Evolutionary conservation across 2,113 vertebrate genomes (phyloP).

Genomic region (Apodemus speciosus): DNA sequence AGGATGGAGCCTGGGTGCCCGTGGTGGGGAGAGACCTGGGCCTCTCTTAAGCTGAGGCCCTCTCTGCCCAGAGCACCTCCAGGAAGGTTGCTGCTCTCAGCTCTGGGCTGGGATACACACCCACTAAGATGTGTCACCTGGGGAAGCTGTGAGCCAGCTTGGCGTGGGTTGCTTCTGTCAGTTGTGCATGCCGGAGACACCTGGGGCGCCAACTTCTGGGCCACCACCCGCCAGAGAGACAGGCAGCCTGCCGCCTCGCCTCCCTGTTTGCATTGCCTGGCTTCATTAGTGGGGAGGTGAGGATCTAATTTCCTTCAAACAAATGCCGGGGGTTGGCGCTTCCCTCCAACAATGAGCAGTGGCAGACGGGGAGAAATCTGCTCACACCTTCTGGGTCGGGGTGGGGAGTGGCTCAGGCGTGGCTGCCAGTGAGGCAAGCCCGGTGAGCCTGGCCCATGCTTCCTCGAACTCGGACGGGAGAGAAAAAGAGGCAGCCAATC

Average conservation of each 20-base stretch:
- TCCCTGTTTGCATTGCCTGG: conserved; percentile 71
- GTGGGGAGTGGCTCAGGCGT: not conserved
- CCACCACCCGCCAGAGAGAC: conserved; percentile 7
- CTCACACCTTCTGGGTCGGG: conserved; percentile 48
- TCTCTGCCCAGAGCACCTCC: not conserved
- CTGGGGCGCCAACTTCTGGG: conserved; percentile 59
- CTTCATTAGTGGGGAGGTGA: conserved; percentile 74
- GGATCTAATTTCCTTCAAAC: conserved; percentile 70
- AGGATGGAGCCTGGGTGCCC: not conserved
- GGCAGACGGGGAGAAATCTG: conserved; percentile 72
- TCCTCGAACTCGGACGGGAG: not conserved
- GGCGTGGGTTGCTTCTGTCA: not conserved
- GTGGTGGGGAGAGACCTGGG: accelerated
- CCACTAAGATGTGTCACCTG: not conserved
- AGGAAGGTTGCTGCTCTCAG: not conserved
- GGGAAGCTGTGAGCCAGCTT: not conserved
- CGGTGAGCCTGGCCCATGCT: not conserved
- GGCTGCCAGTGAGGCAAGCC: not conserved
- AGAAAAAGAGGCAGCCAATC: not conserved
- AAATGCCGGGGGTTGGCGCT: conserved; percentile 59
- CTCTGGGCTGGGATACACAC: not conserved
- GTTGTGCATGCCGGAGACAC: conserved; percentile 21
- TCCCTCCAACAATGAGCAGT: conserved; percentile 68
- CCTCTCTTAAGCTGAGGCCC: no score
- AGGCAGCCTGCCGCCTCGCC: conserved; percentile 10